Conservation (phyloP, 2,113 vertebrate species). For the Uria aalge region DNA sequence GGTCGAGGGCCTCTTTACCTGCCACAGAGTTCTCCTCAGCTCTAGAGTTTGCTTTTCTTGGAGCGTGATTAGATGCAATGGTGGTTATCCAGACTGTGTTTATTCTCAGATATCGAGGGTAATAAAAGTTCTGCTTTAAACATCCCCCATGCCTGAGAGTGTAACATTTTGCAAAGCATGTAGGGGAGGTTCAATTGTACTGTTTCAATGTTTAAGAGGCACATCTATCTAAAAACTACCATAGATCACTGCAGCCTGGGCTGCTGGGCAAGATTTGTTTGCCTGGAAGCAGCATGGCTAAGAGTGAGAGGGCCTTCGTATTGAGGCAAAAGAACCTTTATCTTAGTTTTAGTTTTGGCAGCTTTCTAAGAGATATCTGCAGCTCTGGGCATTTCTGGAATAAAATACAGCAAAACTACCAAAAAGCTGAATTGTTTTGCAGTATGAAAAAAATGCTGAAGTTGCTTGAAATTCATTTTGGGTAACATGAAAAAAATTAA, state of each 20-base stretch:
- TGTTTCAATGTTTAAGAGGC: not conserved
- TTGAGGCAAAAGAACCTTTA: not conserved
- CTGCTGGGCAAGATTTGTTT: not conserved
- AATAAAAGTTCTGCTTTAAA: not conserved
- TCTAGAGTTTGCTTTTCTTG: not conserved
- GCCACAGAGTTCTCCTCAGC: not conserved
- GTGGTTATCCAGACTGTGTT: not conserved
- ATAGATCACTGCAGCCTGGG: not conserved
- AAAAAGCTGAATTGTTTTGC: not conserved
- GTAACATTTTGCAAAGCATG: not conserved
- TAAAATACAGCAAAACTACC: not conserved
- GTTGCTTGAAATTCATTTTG: not conserved
- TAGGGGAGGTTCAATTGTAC: not conserved
- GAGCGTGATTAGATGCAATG: not conserved
- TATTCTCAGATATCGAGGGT: not conserved
- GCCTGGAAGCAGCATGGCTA: not conserved
- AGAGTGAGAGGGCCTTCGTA: not conserved
- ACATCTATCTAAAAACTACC: not conserved
- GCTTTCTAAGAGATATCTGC: not conserved
- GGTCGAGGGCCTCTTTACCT: not conserved
- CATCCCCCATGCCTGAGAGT: not conserved
- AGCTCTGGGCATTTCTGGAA: not conserved
- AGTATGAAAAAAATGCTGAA: not conserved
- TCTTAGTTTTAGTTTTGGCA: not conserved
- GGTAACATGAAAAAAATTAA: not conserved